A percentile compares a stretch with the other conserved stretches of the same genome.
phyloP scores from a whole-genome alignment of 2,888 invertebrate genomes.

The Dicyrtoma fusca region DNA sequence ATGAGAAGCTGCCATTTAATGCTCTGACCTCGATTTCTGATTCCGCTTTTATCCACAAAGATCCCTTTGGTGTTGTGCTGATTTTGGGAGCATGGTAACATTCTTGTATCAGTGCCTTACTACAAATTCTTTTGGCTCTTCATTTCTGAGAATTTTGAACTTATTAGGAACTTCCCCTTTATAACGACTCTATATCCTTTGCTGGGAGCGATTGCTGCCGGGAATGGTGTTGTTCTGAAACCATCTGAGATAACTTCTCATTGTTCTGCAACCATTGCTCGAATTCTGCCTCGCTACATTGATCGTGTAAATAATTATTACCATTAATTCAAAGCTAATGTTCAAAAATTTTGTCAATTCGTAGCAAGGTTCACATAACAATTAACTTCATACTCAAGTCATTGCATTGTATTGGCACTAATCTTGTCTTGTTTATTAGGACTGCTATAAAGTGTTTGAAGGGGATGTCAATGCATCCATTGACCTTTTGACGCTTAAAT shows the following conservation, averaged over 20 bases:
- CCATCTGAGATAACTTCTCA: constrained; percentile 86
- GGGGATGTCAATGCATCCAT: constrained; percentile 87
- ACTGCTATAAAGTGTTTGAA: constrained; percentile 76
- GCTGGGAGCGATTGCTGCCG: constrained; percentile 75
- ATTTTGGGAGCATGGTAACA: constrained; percentile 78
- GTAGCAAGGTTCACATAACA: too few relatives aligned
- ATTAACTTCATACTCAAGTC: too few relatives aligned
- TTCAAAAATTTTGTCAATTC: too few relatives aligned
- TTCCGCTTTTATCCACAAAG: constrained; percentile 63
- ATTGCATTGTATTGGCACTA: too few relatives aligned
- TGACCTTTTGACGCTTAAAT: constrained; percentile 80
- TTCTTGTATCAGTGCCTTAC: too few relatives aligned
- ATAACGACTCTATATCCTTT: constrained; percentile 78
- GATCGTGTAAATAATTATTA: constrained; percentile 63
- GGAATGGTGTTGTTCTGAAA: constrained; percentile 90
- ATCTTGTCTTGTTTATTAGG: constrained; percentile 61
- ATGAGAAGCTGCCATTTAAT: constrained; percentile 47
- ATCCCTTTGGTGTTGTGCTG: constrained; percentile 90
- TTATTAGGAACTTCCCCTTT: constrained; percentile 86
- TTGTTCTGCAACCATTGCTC: constrained; percentile 72
- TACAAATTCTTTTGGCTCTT: too few relatives aligned
- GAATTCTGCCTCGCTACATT: constrained; percentile 82
- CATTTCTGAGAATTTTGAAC: constrained; percentile 60
- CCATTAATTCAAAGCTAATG: too few relatives aligned
- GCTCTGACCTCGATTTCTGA: constrained; percentile 33